Percentiles rank a stretch among this genome's conserved stretches.
phyloP scores from a whole-genome alignment of 2,113 vertebrate species.

The Phocoena phocoena region DNA sequence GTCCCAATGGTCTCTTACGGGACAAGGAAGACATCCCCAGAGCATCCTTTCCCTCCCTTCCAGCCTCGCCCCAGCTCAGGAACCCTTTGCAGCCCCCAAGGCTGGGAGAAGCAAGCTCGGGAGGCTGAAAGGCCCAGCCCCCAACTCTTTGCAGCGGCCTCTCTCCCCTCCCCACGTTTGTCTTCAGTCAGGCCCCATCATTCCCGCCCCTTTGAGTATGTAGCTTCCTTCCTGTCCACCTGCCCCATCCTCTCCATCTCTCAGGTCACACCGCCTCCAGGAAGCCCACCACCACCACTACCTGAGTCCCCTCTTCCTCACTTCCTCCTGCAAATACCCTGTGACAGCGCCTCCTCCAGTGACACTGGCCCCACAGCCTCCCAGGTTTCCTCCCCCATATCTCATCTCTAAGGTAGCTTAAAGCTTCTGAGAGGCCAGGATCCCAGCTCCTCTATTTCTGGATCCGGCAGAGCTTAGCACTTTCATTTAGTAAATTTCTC shows the following conservation, averaged over 20 bases:
- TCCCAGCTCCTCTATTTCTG: not conserved
- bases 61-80: not conserved
- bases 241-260: not conserved
- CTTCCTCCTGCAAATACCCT: not conserved
- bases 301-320: not conserved
- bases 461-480: not conserved
- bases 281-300: not conserved
- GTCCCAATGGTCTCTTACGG: not conserved
- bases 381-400: not conserved
- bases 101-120: not conserved
- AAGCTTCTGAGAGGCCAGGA: not conserved
- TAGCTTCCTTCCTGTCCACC: not conserved
- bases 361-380: not conserved
- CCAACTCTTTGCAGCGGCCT: not conserved
- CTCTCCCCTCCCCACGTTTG: no score
- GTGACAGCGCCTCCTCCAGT: not conserved
- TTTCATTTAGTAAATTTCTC: not conserved
- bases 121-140: not conserved
- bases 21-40: not conserved
- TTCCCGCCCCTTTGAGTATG: not conserved
- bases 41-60: not conserved
- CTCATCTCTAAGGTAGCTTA: not conserved
- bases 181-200: not conserved
- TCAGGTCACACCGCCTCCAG: not conserved
- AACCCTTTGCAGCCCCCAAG: not conserved